Conservation (phyloP, 1,140 invertebrate species). For the Adelges cooleyi region DNA sequence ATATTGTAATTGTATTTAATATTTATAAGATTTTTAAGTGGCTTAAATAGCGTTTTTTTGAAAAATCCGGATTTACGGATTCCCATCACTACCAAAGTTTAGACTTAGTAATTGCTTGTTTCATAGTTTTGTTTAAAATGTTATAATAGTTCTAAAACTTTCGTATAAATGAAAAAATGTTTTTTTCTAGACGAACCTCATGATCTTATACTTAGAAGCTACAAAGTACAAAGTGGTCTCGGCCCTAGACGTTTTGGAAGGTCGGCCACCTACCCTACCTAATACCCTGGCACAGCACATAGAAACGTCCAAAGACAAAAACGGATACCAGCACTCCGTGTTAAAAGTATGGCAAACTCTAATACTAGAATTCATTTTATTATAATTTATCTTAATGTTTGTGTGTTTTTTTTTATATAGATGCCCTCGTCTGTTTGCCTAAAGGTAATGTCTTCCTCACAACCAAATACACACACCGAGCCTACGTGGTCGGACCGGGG, state of each 20-base stretch:
- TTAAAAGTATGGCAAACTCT: constrained; percentile 49
- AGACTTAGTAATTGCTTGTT: no score
- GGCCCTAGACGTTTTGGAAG: constrained; percentile 67
- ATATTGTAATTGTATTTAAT: no score
- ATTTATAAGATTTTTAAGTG: no score
- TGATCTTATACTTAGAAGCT: constrained; percentile 84
- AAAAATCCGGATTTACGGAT: no score
- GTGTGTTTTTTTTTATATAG: not conserved
- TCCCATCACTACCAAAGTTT: no score
- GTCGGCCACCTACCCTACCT: constrained; percentile 49
- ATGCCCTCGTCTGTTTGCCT: not conserved
- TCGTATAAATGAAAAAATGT: no score
- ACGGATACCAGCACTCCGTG: constrained; percentile 73
- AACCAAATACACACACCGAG: not conserved
- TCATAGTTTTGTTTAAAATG: no score
- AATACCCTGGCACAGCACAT: constrained; percentile 78
- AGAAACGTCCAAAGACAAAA: constrained; percentile 75
- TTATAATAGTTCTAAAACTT: no score
- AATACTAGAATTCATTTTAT: no score
- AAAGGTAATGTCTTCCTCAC: not conserved
- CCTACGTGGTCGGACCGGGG: constrained; percentile 60
- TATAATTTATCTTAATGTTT: no score
- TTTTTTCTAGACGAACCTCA: constrained; percentile 67
- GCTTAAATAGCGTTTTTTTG: no score
- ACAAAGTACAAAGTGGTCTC: constrained; percentile 75